Conservation (phyloP, 2,888 invertebrate genomes). For the Bombylius major region DNA sequence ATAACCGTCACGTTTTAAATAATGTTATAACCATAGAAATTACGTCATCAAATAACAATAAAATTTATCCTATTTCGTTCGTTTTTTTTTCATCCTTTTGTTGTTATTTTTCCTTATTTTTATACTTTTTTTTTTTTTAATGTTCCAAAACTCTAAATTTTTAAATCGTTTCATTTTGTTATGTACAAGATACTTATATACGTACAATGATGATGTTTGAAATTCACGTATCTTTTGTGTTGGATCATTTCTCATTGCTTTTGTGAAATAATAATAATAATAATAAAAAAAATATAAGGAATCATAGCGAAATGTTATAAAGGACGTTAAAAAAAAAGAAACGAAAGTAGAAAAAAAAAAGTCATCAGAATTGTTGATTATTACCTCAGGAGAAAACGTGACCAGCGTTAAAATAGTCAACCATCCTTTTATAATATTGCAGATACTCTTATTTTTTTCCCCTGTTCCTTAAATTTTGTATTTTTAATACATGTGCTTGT, state of each 20-base stretch:
- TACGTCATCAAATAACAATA: not conserved
- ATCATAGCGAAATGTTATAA: no score
- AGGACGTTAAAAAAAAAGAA: not conserved
- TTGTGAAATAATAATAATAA: no score
- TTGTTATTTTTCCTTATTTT: no score
- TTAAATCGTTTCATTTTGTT: not conserved
- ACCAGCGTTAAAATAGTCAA: constrained; percentile 1
- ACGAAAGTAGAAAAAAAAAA: not conserved
- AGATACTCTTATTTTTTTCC: not conserved
- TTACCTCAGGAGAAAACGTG: constrained; percentile 8
- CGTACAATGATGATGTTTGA: no score
- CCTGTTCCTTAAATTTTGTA: no score
- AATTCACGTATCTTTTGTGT: no score
- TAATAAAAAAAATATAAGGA: no score
- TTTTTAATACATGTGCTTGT: no score
- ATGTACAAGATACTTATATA: not conserved
- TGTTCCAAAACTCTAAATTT: no score
- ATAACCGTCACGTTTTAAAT: not conserved
- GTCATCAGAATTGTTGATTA: constrained; percentile 3
- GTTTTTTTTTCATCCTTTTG: no score
- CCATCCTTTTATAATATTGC: not conserved
- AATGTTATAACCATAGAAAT: not conserved
- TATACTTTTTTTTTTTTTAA: no score
- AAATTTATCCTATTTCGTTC: not conserved
- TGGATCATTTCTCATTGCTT: not conserved